Conservation (phyloP, 2,888 invertebrate species). For the Apotomis betuletana region DNA sequence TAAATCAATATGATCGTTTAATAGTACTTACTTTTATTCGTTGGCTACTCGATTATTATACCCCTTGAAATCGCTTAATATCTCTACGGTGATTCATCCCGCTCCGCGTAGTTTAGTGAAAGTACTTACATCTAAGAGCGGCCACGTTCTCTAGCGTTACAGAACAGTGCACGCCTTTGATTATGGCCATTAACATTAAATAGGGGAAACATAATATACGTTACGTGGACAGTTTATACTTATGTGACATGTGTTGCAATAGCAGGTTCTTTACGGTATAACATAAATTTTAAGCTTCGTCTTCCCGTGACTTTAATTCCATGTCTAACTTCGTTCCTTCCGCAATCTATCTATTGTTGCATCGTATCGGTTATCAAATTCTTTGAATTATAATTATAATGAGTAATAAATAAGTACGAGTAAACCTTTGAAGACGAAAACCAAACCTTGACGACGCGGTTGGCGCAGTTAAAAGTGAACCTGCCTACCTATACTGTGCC, state of each 20-base stretch:
- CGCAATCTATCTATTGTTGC: too few species aligned
- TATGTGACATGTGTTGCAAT: background rate
- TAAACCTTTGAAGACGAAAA: too few species aligned
- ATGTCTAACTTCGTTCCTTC: too few species aligned
- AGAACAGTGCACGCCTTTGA: conserved; percentile 49
- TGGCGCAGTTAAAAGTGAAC: too few species aligned
- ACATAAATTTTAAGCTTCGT: background rate
- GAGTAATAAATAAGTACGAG: too few species aligned
- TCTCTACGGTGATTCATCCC: background rate
- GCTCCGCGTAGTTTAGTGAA: conserved; percentile 48
- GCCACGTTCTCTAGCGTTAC: conserved; percentile 48
- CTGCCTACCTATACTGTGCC: too few species aligned
- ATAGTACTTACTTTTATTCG: background rate
- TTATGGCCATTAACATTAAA: conserved; percentile 61
- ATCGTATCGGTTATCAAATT: too few species aligned
- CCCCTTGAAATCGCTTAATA: background rate
- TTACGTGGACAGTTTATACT: conserved; percentile 46
- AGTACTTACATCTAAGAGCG: conserved; percentile 47
- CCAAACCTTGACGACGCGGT: too few species aligned
- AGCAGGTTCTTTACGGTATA: background rate
- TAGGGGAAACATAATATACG: conserved; percentile 47
- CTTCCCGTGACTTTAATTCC: too few species aligned
- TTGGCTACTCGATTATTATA: background rate
- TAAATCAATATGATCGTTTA: background rate
- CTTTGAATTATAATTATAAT: too few species aligned